Evolutionary conservation across 2,113 vertebrate species (phyloP).

Genomic region (Cathartes aura): DNA sequence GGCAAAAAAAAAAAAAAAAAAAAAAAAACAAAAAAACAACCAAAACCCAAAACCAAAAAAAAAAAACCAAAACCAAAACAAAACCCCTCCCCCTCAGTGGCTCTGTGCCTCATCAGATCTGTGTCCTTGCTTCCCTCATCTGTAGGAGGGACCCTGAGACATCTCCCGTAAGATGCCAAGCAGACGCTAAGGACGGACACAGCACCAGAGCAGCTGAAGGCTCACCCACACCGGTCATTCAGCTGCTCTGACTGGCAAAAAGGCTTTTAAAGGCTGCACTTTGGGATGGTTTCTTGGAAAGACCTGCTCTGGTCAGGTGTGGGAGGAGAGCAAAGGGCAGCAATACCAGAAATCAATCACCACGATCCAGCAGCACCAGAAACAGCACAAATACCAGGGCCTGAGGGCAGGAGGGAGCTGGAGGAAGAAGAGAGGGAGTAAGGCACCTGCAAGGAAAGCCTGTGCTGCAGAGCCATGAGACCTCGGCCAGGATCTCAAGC

Average conservation of each 20-base stretch:
- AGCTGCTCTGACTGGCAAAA: background rate
- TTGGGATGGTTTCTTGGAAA: slow-evolving; percentile 29
- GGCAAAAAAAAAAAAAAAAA: background rate
- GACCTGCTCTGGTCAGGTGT: background rate
- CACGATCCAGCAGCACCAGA: background rate
- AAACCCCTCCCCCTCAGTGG: background rate
- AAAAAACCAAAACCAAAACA: background rate
- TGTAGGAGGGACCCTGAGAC: background rate
- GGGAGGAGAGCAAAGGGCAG: background rate
- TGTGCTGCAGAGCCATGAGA: background rate
- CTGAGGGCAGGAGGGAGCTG: background rate
- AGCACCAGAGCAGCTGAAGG: background rate
- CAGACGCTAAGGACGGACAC: background rate
- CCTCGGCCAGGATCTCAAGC: background rate
- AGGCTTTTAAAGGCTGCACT: background rate
- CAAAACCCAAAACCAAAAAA: background rate
- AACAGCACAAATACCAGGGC: background rate
- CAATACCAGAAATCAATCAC: background rate
- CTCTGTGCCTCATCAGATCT: background rate
- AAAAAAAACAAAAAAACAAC: background rate
- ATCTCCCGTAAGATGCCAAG: background rate
- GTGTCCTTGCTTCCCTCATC: background rate
- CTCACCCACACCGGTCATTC: background rate
- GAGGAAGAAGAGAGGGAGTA: background rate
- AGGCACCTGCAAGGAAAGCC: background rate